These are phyloP conservation scores for Polymixis lichenea DNA, from an alignment of 2,888 invertebrate genomes.

Conservation along the genomic window DNA sequence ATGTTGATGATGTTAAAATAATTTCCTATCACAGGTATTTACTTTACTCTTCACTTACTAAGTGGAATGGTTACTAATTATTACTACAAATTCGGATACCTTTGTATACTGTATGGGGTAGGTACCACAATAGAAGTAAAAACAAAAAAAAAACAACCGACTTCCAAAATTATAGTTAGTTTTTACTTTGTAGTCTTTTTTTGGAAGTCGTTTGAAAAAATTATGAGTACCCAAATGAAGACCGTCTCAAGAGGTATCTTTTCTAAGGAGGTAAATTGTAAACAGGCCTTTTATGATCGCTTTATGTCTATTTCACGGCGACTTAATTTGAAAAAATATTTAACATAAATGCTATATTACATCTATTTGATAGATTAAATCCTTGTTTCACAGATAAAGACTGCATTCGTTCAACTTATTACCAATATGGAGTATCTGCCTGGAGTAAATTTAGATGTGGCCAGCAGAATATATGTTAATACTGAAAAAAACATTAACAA, in stretches of 20 bases:
- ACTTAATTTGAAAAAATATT: neutral
- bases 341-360: neutral
- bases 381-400: constrained; percentile 18
- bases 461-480: constrained; percentile 92
- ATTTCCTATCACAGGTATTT: too few species aligned
- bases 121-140: too few species aligned
- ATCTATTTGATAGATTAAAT: neutral
- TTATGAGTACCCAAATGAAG: too few species aligned
- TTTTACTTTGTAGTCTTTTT: too few species aligned
- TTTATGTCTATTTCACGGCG: neutral
- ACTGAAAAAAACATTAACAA: constrained; percentile 78
- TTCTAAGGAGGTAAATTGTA: neutral
- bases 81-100: too few species aligned
- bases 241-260: neutral
- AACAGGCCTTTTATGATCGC: neutral
- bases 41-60: too few species aligned
- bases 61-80: too few species aligned
- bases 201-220: too few species aligned
- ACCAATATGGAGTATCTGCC: constrained; percentile 63
- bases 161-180: too few species aligned
- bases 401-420: constrained; percentile 59
- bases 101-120: too few species aligned
- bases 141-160: too few species aligned
- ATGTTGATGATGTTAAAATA: too few species aligned
- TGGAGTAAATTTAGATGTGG: constrained; percentile 90